phyloP scores from a whole-genome alignment of 2,888 invertebrate genomes.

The Agrenia bidenticulata region DNA sequence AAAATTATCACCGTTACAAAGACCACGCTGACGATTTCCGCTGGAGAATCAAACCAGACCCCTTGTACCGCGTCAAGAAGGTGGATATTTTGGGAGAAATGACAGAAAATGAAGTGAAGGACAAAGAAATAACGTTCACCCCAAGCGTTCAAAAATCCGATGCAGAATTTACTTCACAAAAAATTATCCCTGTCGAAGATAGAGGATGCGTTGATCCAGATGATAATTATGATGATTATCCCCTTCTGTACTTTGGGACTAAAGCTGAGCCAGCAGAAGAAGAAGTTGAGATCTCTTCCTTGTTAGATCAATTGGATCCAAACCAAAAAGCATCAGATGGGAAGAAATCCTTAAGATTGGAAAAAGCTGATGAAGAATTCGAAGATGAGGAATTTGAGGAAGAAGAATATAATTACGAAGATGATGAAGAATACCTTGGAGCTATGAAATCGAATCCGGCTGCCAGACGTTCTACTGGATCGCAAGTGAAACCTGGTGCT shows the following conservation, averaged over 20 bases:
- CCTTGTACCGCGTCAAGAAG: conserved; percentile 22
- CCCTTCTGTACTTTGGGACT: conserved; percentile 16
- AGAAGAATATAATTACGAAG: background rate
- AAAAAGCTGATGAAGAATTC: background rate
- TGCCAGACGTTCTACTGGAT: background rate
- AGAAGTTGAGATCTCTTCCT: too few species aligned
- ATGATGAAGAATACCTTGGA: background rate
- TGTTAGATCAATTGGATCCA: too few species aligned
- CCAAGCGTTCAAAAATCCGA: too few species aligned
- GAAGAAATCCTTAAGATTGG: background rate
- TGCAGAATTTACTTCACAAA: too few species aligned
- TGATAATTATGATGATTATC: conserved; percentile 26
- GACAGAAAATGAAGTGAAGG: background rate
- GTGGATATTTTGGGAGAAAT: conserved; percentile 20
- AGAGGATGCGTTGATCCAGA: conserved; percentile 1
- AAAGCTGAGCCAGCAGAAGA: background rate
- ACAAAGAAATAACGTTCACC: background rate
- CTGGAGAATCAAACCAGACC: conserved; percentile 32
- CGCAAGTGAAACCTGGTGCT: background rate
- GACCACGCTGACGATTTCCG: conserved; percentile 25
- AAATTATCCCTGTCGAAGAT: background rate
- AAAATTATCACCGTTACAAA: conserved; percentile 24
- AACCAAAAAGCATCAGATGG: too few species aligned
- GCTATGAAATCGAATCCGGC: background rate
- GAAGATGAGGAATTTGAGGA: background rate